Evolutionary conservation across 1,140 invertebrate genomes (phyloP), one percentile per base, ranked within the genome.

Genomic region (Eufriesea mexicana): DNA sequence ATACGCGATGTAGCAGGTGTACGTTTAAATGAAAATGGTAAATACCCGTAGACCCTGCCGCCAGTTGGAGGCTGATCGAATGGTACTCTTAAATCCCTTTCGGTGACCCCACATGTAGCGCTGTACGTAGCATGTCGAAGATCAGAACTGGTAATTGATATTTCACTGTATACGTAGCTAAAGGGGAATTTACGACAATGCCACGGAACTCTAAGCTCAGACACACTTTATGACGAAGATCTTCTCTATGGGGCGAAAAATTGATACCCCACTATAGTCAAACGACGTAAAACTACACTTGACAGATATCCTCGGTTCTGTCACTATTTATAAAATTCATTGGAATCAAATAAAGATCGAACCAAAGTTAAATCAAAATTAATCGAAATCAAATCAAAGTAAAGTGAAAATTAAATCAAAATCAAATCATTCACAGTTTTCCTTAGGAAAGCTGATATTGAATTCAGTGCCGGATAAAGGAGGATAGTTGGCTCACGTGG

Each of bases 1-100:
- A 68, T 68, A 74, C n/a, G 35, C 49, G 59, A 23, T 66, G 86
- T 61, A 85, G 84, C 86, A 87, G 84, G 84, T 87, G 84, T 75
- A 79, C 49, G 71, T 76, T 76, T 71, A 71, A 79, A 55, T 45
- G 75, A 68, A 82, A 86, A 85, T 83, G 61, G 84, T 79, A 84
- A 85, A 77, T 75, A 78, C 61, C 71, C 8, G 61, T n/a, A 68
- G n/a, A 55, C 61, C 42, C n/a, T n/a, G n/a, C n/a, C n/a, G n/a
- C n/a, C 42, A 12, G 64, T 45, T 59, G 47, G 59, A 72, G 57
- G 64, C 57, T 51, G 71, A 76, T 83, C 57, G 62, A 59, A 61
- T 59, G 74, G 62, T 74, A 57, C 70, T 83, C 74, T 75, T 87
- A 84, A 87, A 87, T 85, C 70, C 51, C n/a, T 55, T 83, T 74